A percentile compares a stretch with the other conserved stretches of the same genome.
Conservation (phyloP, 2,888 invertebrate genomes). For the Acleris emargana region DNA sequence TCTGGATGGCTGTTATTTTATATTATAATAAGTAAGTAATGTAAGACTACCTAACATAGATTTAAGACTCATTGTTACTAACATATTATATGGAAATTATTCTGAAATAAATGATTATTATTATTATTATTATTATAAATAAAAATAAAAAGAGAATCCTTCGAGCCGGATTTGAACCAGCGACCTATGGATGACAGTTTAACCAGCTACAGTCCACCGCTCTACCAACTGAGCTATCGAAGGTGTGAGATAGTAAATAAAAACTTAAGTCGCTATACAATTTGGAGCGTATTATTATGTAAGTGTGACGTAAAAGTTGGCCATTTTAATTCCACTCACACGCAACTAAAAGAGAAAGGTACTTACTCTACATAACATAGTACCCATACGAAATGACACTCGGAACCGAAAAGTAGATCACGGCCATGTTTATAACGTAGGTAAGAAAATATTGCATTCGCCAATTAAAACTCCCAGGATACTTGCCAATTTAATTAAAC, state of each 20-base stretch:
- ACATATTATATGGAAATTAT: no score
- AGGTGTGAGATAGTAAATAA: constrained; percentile 50
- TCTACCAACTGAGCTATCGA: constrained; percentile 84
- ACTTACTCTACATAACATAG: not conserved
- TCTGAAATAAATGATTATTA: no score
- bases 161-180: constrained; percentile 83
- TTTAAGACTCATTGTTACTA: no score
- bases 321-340: constrained; percentile 4
- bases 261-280: constrained; percentile 20
- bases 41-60: no score
- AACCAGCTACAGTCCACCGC: constrained; percentile 79
- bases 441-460: not conserved
- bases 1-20: not conserved
- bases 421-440: not conserved
- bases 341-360: constrained; percentile 28
- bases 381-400: not conserved
- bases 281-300: constrained; percentile 16
- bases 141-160: constrained; percentile 51
- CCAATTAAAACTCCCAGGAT: not conserved
- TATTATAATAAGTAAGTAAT: no score
- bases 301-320: constrained; percentile 12
- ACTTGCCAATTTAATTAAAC: no score
- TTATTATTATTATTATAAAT: no score
- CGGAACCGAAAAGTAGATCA: not conserved
- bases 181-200: constrained; percentile 79